Conservation (phyloP, 1,140 invertebrate genomes). For the Cydia pomonella region DNA sequence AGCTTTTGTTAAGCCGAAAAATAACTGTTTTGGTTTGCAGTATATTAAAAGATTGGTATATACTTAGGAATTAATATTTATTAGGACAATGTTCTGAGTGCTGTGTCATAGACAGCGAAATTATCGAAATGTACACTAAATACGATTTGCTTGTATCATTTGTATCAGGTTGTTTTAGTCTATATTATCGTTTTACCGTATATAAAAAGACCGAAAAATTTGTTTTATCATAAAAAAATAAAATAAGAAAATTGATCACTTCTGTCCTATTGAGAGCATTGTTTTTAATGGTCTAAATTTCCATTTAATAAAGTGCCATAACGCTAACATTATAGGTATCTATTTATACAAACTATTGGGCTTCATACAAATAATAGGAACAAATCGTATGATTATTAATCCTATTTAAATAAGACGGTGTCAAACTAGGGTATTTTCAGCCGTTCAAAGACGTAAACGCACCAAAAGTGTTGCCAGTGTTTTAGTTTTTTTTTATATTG, state of each 20-base stretch:
- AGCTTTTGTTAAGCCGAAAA: background rate
- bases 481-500: background rate
- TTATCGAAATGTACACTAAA: slow-evolving; percentile 12
- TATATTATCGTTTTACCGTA: background rate
- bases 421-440: slow-evolving; percentile 61
- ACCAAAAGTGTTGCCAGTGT: background rate
- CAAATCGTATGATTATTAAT: slow-evolving; percentile 24
- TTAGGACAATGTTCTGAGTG: slow-evolving; percentile 10
- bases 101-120: background rate
- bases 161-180: background rate
- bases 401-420: slow-evolving; percentile 54
- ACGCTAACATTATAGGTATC: background rate
- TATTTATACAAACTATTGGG: background rate
- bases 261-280: too few relatives aligned
- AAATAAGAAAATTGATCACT: too few relatives aligned
- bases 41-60: too few relatives aligned
- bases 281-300: too few relatives aligned
- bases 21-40: background rate
- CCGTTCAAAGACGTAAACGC: slow-evolving; percentile 2
- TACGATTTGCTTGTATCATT: slow-evolving; percentile 3
- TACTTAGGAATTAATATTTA: background rate
- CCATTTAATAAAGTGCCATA: background rate
- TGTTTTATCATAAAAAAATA: background rate
- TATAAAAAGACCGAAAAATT: background rate
- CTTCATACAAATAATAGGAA: background rate